Conservation (phyloP, 2,888 invertebrate species). For the Scelioninae gen. 1 region DNA sequence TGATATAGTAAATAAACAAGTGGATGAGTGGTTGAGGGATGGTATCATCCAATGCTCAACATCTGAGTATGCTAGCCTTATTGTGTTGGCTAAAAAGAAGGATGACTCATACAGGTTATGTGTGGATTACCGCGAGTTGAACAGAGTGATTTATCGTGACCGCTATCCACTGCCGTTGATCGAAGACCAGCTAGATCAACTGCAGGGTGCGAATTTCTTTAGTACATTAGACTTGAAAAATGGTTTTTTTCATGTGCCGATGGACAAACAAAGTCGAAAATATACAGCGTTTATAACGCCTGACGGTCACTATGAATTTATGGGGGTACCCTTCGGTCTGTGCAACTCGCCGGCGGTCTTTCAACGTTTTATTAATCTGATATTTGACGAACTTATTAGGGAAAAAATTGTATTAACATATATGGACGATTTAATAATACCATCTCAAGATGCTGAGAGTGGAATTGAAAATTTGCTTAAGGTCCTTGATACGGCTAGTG, state of each 20-base stretch:
- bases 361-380: background rate
- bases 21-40: conserved; percentile 5
- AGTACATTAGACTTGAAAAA: conserved; percentile 23
- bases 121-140: conserved; percentile 16
- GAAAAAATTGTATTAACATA: background rate
- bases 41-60: background rate
- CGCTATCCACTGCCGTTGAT: conserved; percentile 25
- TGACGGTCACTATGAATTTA: conserved; percentile 22
- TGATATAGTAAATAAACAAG: background rate
- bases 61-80: conserved; percentile 14
- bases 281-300: conserved; percentile 29
- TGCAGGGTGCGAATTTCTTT: conserved; percentile 20
- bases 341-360: conserved; percentile 9
- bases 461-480: too few relatives aligned
- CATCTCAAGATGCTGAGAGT: background rate
- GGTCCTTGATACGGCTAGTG: too few relatives aligned
- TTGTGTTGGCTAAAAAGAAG: conserved; percentile 5
- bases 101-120: conserved; percentile 12
- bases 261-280: conserved; percentile 14
- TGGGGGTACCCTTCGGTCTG: background rate
- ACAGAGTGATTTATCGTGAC: conserved; percentile 11
- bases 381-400: background rate
- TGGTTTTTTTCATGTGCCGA: conserved; percentile 18
- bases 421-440: conserved; percentile 6
- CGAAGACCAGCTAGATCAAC: conserved; percentile 2